phyloP scores from a whole-genome alignment of 2,113 vertebrate genomes.

The Mastomys natalensis region DNA sequence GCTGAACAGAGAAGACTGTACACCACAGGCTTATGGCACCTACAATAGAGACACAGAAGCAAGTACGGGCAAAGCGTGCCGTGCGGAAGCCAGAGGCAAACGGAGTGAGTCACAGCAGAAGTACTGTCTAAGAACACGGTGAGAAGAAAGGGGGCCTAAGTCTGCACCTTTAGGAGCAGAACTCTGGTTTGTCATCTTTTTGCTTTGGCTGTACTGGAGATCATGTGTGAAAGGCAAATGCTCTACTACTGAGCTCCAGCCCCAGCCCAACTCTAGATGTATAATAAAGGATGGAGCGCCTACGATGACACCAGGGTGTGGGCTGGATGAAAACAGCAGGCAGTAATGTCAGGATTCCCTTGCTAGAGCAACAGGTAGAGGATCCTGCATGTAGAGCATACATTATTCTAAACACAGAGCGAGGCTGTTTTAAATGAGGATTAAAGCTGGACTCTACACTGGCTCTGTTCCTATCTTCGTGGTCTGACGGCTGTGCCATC shows the following conservation, averaged over 20 bases:
- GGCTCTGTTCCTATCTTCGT: neutral
- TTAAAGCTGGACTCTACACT: neutral
- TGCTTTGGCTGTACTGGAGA: neutral
- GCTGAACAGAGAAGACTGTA: neutral
- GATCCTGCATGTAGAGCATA: neutral
- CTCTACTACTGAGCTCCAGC: neutral
- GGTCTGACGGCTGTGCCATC: neutral
- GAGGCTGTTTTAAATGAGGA: neutral
- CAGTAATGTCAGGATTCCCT: neutral
- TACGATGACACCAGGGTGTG: neutral
- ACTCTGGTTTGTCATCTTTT: neutral
- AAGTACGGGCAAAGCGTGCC: neutral
- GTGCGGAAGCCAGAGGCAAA: neutral
- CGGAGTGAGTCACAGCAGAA: neutral
- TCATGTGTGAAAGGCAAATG: neutral
- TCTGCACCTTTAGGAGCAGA: neutral
- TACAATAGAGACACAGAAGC: neutral
- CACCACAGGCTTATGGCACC: neutral
- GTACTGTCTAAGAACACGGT: neutral
- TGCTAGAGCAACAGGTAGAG: conserved; percentile 1
- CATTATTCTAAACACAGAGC: neutral
- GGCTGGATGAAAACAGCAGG: neutral
- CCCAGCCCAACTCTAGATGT: neutral
- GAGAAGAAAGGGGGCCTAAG: neutral
- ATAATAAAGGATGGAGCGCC: neutral